Evolutionary conservation across 2,797 vertebrate species (phyloP).

Genomic region (Phataginus tetradactyla): DNA sequence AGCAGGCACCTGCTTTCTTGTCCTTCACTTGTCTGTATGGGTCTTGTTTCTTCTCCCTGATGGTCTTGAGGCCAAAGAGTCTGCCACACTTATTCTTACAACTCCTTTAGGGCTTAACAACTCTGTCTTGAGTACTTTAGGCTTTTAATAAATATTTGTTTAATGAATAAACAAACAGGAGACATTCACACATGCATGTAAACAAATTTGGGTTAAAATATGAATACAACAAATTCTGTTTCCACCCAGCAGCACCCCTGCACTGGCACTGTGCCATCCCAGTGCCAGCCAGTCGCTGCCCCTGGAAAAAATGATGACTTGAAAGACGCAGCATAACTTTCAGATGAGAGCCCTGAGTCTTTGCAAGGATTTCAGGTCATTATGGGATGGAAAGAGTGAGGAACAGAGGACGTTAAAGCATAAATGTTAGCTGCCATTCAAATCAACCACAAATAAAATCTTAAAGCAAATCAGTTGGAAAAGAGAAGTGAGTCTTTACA

Average conservation of each 20-base stretch:
- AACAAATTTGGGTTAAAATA: background rate
- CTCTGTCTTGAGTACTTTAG: rapidly evolving
- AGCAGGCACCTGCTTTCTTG: rapidly evolving
- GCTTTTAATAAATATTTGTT: background rate
- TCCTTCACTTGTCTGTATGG: rapidly evolving
- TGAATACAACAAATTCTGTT: rapidly evolving
- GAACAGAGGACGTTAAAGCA: background rate
- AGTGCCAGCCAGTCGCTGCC: rapidly evolving
- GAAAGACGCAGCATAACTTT: rapidly evolving
- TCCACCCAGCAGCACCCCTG: rapidly evolving
- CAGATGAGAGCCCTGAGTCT: rapidly evolving
- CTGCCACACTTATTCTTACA: rapidly evolving
- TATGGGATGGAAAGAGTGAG: rapidly evolving
- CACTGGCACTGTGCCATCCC: rapidly evolving
- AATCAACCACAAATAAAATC: too few species aligned
- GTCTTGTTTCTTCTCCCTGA: background rate
- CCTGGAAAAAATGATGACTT: rapidly evolving
- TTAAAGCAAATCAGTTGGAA: rapidly evolving
- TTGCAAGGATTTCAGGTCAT: too few species aligned
- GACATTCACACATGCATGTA: rapidly evolving
- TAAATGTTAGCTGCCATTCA: background rate
- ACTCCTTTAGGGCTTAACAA: background rate
- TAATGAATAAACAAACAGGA: too few species aligned
- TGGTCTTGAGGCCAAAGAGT: background rate
- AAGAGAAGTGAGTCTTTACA: background rate